Conservation (phyloP, 1,140 invertebrate genomes). For the Hermetia illucens region DNA sequence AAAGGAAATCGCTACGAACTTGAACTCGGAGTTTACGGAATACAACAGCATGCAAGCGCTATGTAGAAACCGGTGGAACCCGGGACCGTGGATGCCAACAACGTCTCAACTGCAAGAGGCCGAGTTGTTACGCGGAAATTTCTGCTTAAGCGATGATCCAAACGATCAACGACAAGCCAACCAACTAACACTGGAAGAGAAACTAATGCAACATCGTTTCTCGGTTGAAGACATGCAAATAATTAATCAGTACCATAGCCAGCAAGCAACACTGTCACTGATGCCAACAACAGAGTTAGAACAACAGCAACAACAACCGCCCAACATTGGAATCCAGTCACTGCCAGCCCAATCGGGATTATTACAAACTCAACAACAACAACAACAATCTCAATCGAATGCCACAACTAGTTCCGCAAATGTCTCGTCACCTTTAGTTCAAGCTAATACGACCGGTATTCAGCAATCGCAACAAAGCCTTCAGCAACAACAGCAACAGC, state of each 20-base stretch:
- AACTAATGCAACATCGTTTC: conserved; percentile 16
- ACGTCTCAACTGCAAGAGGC: background rate
- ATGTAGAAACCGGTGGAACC: conserved; percentile 4
- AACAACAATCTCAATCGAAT: conserved; percentile 15
- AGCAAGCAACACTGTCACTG: conserved; percentile 20
- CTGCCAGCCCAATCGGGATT: conserved; percentile 3
- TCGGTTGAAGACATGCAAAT: conserved; percentile 8
- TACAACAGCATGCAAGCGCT: conserved; percentile 7
- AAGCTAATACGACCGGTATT: conserved; percentile 6
- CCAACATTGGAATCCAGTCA: conserved; percentile 6
- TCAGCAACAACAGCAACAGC: conserved; percentile 17
- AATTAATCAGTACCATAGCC: conserved; percentile 5
- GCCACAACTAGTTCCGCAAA: conserved; percentile 18
- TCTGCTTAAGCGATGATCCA: conserved; percentile 4
- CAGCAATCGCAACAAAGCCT: conserved; percentile 31
- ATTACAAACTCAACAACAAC: conserved; percentile 2
- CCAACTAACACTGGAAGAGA: conserved; percentile 25
- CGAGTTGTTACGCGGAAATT: too few species aligned
- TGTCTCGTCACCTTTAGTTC: background rate
- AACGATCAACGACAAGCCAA: conserved; percentile 14
- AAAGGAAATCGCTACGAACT: conserved; percentile 22
- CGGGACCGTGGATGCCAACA: background rate
- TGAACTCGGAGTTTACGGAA: conserved; percentile 24
- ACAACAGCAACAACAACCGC: conserved; percentile 17
- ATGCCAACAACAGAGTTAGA: conserved; percentile 13